Percentiles rank a stretch among this genome's conserved stretches.
phyloP scores from a whole-genome alignment of 1,140 invertebrate species.

The Pseudomyrmex concolor region DNA sequence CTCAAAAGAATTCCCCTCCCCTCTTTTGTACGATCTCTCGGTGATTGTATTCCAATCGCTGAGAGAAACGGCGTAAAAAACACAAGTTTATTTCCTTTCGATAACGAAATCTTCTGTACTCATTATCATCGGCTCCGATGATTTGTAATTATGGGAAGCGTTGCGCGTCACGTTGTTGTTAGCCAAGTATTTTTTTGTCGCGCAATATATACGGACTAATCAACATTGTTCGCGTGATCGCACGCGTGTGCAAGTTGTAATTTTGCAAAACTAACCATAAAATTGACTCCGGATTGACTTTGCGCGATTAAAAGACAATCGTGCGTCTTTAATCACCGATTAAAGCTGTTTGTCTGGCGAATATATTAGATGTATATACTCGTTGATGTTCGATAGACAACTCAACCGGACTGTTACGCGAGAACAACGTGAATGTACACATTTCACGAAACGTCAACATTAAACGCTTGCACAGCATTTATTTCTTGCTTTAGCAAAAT shows the following conservation, averaged over 20 bases:
- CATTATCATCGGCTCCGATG: neutral
- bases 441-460: slow-evolving; percentile 35
- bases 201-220: slow-evolving; percentile 40
- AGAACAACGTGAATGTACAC: slow-evolving; percentile 4
- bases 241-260: neutral
- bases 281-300: slow-evolving; percentile 16
- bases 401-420: slow-evolving; percentile 1
- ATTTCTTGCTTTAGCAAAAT: slow-evolving; percentile 5
- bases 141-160: slow-evolving; percentile 21
- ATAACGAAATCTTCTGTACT: slow-evolving; percentile 7
- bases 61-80: neutral
- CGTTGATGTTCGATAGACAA: slow-evolving; percentile 39
- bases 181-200: slow-evolving; percentile 33
- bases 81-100: slow-evolving; percentile 46
- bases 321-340: slow-evolving; percentile 2
- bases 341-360: slow-evolving; percentile 23
- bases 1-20: slow-evolving; percentile 4
- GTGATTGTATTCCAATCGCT: slow-evolving; percentile 28
- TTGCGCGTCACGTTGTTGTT: no score
- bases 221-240: neutral
- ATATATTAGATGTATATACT: neutral
- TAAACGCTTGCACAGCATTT: neutral
- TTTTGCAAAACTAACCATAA: slow-evolving; percentile 40
- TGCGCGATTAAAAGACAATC: neutral
- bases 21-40: neutral